Evolutionary conservation across 2,113 vertebrate species (phyloP).

Genomic region (Madoqua kirkii): DNA sequence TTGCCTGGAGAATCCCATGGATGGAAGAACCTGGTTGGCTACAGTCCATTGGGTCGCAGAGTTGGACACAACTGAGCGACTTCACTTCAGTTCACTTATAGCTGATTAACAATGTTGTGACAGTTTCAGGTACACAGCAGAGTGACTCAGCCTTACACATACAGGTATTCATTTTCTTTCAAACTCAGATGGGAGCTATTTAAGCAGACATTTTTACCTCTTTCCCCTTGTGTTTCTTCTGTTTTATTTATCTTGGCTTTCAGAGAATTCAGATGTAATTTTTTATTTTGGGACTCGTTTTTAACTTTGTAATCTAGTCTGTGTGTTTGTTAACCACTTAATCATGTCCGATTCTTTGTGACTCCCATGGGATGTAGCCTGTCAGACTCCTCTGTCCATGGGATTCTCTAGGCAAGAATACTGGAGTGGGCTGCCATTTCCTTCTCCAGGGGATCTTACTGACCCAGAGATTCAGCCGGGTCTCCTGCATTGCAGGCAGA

Average conservation of each 20-base stretch:
- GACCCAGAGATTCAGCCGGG: accelerated
- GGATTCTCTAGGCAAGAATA: background rate
- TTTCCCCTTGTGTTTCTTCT: background rate
- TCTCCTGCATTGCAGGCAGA: background rate
- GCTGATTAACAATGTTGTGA: background rate
- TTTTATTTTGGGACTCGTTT: background rate
- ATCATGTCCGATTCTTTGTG: background rate
- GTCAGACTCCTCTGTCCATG: background rate
- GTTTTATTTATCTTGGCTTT: background rate
- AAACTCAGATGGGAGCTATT: background rate
- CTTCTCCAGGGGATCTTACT: background rate
- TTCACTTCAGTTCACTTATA: background rate
- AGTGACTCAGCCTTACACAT: background rate
- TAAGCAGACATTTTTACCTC: background rate
- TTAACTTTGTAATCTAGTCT: background rate
- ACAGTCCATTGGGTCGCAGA: too few relatives aligned
- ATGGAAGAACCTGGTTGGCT: too few relatives aligned
- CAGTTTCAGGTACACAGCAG: background rate
- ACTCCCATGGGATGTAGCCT: background rate
- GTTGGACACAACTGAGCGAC: too few relatives aligned
- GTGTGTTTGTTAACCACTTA: background rate
- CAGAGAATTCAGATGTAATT: background rate
- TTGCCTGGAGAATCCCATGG: too few relatives aligned
- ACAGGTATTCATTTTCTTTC: background rate
- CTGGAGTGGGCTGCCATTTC: background rate